These are phyloP conservation scores for Dicentrarchus labrax DNA, from an alignment of 2,113 vertebrate genomes.

Conservation along the genomic window DNA sequence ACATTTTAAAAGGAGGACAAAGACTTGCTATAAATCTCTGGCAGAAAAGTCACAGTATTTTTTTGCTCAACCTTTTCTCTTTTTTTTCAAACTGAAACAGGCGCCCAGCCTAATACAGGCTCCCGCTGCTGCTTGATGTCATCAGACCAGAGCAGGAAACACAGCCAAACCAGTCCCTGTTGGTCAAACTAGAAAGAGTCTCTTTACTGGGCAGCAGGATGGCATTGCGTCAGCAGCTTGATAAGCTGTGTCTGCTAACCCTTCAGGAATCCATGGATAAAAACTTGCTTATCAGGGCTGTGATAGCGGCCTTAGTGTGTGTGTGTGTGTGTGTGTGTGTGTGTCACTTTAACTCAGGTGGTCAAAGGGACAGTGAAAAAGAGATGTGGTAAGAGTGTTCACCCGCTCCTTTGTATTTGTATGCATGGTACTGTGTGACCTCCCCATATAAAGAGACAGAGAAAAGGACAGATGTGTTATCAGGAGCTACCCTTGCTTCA, in stretches of 20 bases:
- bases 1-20: constrained; percentile 5
- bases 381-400: background rate
- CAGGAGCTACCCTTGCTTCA: constrained; percentile 34
- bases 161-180: constrained; percentile 61
- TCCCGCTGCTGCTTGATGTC: constrained; percentile 60
- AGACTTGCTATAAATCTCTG: background rate
- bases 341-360: constrained; percentile 22
- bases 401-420: constrained; percentile 9
- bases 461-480: constrained; percentile 28
- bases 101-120: constrained; percentile 1
- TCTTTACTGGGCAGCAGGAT: constrained; percentile 46
- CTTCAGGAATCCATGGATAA: constrained; percentile 73
- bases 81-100: constrained; percentile 7
- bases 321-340: constrained; percentile 38
- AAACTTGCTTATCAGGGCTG: constrained; percentile 65
- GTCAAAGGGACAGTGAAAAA: background rate
- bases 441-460: background rate
- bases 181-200: constrained; percentile 60
- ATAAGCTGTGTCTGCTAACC: constrained; percentile 73
- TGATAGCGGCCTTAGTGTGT: constrained; percentile 42
- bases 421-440: constrained; percentile 5
- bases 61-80: constrained; percentile 16
- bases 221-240: constrained; percentile 67
- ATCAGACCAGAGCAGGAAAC: constrained; percentile 68
- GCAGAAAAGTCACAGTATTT: background rate